These are phyloP conservation scores for Branchinecta lindahli DNA, from an alignment of 1,140 invertebrate species.

Conservation along the genomic window DNA sequence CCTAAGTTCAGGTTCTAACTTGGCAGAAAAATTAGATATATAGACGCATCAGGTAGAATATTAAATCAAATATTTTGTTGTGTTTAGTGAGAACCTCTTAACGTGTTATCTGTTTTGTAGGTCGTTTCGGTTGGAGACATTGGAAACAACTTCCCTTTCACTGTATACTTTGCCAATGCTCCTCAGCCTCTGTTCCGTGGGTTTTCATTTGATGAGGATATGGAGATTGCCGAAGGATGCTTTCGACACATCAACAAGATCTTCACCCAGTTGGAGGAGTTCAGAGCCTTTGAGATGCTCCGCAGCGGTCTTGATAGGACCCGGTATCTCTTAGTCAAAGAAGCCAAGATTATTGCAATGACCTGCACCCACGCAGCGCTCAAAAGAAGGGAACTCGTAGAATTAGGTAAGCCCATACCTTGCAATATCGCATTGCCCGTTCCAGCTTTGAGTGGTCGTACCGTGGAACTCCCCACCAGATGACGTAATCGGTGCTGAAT, in stretches of 20 bases:
- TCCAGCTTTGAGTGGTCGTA: too few relatives aligned
- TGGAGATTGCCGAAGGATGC: conserved; percentile 81
- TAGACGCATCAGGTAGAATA: too few relatives aligned
- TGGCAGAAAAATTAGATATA: too few relatives aligned
- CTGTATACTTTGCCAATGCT: conserved; percentile 76
- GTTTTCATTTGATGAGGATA: conserved; percentile 61
- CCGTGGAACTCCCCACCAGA: too few relatives aligned
- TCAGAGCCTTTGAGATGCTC: conserved; percentile 85
- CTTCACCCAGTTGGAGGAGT: conserved; percentile 94
- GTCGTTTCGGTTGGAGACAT: conserved; percentile 32
- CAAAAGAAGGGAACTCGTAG: conserved; percentile 87
- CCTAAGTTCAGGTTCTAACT: too few relatives aligned
- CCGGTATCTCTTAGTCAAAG: conserved; percentile 91
- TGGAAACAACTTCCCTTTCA: conserved; percentile 74
- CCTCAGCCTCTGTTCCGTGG: conserved; percentile 81
- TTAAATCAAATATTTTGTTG: too few relatives aligned
- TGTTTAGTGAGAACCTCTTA: too few relatives aligned
- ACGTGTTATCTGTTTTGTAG: conserved; percentile 13
- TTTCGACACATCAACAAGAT: conserved; percentile 89
- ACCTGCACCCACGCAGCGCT: conserved; percentile 98
- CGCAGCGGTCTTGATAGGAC: conserved; percentile 86
- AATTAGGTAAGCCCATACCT: conserved; percentile 51
- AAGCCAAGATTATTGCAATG: conserved; percentile 99
- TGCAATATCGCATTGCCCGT: conserved; percentile 30
- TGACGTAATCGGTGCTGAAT: too few relatives aligned